phyloP scores from a whole-genome alignment of 2,888 invertebrate species.

The Drosophila antonietae region DNA sequence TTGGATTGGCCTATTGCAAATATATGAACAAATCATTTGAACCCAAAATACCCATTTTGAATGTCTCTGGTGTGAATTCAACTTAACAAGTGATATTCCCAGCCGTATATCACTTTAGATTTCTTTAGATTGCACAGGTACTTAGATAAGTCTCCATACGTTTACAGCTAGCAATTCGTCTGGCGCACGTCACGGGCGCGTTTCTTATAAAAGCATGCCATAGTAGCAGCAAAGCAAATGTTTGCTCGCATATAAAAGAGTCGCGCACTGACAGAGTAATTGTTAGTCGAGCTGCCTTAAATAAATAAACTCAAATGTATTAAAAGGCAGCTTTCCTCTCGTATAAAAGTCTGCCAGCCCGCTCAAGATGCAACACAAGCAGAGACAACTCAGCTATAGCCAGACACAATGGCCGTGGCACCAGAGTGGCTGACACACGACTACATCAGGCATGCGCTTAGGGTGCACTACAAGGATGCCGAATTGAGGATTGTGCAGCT shows the following conservation, averaged over 20 bases:
- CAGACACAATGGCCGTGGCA: constrained; percentile 49
- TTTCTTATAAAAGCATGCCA: constrained; percentile 3
- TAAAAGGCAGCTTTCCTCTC: not conserved
- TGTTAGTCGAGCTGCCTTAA: not conserved
- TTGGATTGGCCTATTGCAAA: too few relatives aligned
- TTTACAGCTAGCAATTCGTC: constrained; percentile 19
- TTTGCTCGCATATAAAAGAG: constrained; percentile 4
- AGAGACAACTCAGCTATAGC: not conserved
- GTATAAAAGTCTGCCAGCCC: constrained; percentile 37
- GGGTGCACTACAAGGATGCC: constrained; percentile 64
- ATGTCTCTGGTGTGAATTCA: constrained; percentile 1
- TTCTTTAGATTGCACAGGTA: constrained; percentile 12
- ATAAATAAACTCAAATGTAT: not conserved
- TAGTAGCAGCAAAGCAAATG: constrained; percentile 10
- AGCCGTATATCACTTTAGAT: constrained; percentile 36
- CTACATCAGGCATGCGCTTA: constrained; percentile 73
- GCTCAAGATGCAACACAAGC: constrained; percentile 5
- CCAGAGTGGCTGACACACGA: constrained; percentile 81
- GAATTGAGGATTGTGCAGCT: constrained; percentile 59
- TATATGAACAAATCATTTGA: too few relatives aligned
- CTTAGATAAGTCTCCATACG: constrained; percentile 10
- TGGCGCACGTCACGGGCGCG: constrained; percentile 35
- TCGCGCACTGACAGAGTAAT: not conserved
- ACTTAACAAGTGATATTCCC: constrained; percentile 17
- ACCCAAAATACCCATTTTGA: too few relatives aligned